Base-by-base conservation (phyloP, 1,140 invertebrate genomes). In the Drosophila varians region DNA sequence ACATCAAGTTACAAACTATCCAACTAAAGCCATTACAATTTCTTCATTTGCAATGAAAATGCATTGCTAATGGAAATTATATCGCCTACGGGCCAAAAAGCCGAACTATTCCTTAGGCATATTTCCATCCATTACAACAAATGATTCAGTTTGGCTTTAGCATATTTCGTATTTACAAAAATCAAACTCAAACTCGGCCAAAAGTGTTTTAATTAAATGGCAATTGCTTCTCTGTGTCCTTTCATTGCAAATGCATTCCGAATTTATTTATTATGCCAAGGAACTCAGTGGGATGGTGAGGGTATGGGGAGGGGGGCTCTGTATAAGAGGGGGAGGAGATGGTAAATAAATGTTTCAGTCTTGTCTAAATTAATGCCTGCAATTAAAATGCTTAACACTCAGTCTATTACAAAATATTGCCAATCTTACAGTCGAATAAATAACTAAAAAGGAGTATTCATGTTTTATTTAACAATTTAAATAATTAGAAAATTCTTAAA, bases 331-430 rank as follows among this genome's bases (percentile, higher is more conserved):
- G n/a, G 25, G 36, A 57, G 51, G 21, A 36, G 52, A 56, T 52
- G 66, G 36, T 48, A 34, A 76, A 51, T 36, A 74, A 58, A 55
- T 74, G 48, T 9, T 42, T 0, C 47, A 40, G 46, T 34, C 55
- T 71, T 72, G 58, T 82, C 66, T 53, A 55, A 76, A 82, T 80
- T 73, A 80, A 80, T 80, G 77, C 77, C 77, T 14, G 66, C 77
- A 73, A 80, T 80, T 80, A 80, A 80, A 80, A 77, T 73, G 77
- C 68, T 82, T 72, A 80, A 82, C 77, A 80, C 77, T 76, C 54
- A 49, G 51, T 69, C 38, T 28, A 34, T 36, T 47, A 28, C 49
- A 54, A 14, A n/a, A n/a, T n/a, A n/a, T n/a, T n/a, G n/a, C n/a
- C n/a, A n/a, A n/a, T n/a, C n/a, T n/a, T n/a, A n/a, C n/a, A n/a